A percentile compares a stretch with the other conserved stretches of the same genome.
These are phyloP conservation scores for Triplophysa bombifrons DNA, from an alignment of 2,797 vertebrate species.

Conservation along the genomic window DNA sequence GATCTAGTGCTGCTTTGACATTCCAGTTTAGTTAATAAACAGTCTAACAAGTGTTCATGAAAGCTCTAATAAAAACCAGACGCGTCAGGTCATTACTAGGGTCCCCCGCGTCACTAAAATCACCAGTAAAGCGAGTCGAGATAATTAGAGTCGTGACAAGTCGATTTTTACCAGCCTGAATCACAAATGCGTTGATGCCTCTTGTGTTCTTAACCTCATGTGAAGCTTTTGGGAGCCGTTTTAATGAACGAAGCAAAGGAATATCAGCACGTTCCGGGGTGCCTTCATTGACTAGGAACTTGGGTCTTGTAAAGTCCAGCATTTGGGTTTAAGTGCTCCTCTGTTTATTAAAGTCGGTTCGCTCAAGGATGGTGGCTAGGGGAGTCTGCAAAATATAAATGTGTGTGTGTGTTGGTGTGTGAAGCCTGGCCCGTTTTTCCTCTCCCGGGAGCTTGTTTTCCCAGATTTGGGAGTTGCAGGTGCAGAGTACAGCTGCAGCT, in stretches of 20 bases:
- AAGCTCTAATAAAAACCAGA: constrained; percentile 52
- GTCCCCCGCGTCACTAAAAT: constrained; percentile 37
- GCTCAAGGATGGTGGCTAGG: constrained; percentile 57
- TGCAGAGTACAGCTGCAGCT: constrained; percentile 76
- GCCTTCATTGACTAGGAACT: neutral
- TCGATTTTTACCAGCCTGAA: constrained; percentile 52
- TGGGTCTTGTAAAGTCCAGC: constrained; percentile 44
- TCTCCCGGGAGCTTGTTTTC: constrained; percentile 71
- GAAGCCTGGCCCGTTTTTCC: constrained; percentile 39
- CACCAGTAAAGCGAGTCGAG: constrained; percentile 41
- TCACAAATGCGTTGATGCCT: constrained; percentile 44
- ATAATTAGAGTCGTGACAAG: constrained; percentile 53
- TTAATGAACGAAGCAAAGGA: neutral
- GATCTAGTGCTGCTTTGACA: constrained; percentile 46
- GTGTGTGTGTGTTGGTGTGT: constrained; percentile 26
- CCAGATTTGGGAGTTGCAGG: constrained; percentile 68
- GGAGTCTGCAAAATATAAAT: constrained; percentile 37
- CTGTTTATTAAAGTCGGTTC: constrained; percentile 62
- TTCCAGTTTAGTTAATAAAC: constrained; percentile 58
- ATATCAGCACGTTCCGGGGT: neutral
- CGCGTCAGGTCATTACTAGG: constrained; percentile 43
- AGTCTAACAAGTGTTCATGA: constrained; percentile 44
- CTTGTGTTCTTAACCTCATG: constrained; percentile 11
- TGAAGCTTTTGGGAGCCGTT: constrained; percentile 27
- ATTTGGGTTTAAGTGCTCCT: constrained; percentile 51